These are phyloP conservation scores for Desmophyllum pertusum DNA, from an alignment of 92 coral and sea anemone genomes.

Conservation along the genomic window DNA sequence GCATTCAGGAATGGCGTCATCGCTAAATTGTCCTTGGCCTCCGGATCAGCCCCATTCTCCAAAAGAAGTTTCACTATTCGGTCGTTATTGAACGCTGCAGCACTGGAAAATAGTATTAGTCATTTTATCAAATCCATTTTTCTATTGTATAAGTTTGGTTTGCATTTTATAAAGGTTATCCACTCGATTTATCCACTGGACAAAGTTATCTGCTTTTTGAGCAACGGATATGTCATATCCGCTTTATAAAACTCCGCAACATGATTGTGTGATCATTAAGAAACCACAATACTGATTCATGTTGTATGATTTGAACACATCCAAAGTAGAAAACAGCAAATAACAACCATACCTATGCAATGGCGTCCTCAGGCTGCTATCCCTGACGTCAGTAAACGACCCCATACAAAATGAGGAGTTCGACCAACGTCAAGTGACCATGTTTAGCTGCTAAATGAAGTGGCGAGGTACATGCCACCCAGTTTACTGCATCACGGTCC, in stretches of 20 bases:
- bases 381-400: constrained; percentile 55
- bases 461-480: constrained; percentile 44
- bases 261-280: too few relatives aligned
- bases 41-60: constrained; percentile 59
- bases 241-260: too few relatives aligned
- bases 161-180: too few relatives aligned
- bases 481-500: constrained; percentile 42
- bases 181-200: too few relatives aligned
- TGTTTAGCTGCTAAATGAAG: constrained; percentile 73
- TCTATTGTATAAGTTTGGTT: too few relatives aligned
- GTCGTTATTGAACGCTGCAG: constrained; percentile 48
- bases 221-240: too few relatives aligned
- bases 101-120: constrained; percentile 8
- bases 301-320: too few relatives aligned
- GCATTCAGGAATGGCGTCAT: constrained; percentile 74
- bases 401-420: constrained; percentile 50
- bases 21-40: constrained; percentile 55
- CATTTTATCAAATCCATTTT: too few relatives aligned
- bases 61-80: constrained; percentile 55
- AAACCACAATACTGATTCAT: too few relatives aligned
- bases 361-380: constrained; percentile 56
- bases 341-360: constrained; percentile 59
- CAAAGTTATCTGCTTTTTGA: too few relatives aligned
- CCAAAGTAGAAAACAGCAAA: too few relatives aligned
- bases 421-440: constrained; percentile 67